Evolutionary conservation across 2,113 vertebrate genomes (phyloP), one percentile per base, ranked within the genome.

Genomic region (Rafetus swinhoei): DNA sequence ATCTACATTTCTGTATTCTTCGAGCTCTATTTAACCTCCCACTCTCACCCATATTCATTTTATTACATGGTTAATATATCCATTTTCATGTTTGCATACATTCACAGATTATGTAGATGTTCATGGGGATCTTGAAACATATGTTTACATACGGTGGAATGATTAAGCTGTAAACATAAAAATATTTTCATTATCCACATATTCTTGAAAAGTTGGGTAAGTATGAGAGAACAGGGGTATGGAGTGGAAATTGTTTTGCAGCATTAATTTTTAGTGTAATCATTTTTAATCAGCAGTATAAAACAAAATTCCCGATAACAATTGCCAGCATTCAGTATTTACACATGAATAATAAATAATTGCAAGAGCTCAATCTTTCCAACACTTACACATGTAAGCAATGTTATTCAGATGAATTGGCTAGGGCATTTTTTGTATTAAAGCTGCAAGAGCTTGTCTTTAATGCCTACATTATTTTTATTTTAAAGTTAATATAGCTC

Each of bases 51-150:
- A 54, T 39, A 50, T 39, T 76, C 10, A 39, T 55, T 82, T 22
- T 19, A 0, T 2, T 57, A 15, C 56, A 45, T 8, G 79, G 32
- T 24, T 81, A 2, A 5, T 86, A 11, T 18, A 11, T 1, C 3
- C 15, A 54, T 4, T 11, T 8, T 60, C 10, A 54, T 5, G 5
- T 13, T 84, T 0, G 12, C 2, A 32, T 77, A 11, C 3, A 52
- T 13, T 45, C 50, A 7, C 27, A 14, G 77, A 39, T 15, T 19
- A 35, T n/a, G 16, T 19, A 65, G 29, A 65, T 45, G 3, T 79
- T n/a, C 3, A 21, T 57, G 2, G 77, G 50, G 86, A 9, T n/a
- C 9, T 9, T 11, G 18, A 12, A 12, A 53, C 5, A 24, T 4
- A 10, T 2, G 32, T 84, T 86, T 92, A 55, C 3, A 69, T 19